Evolutionary conservation across 2,797 vertebrate species (phyloP).

Genomic region (Glyptemys insculpta): DNA sequence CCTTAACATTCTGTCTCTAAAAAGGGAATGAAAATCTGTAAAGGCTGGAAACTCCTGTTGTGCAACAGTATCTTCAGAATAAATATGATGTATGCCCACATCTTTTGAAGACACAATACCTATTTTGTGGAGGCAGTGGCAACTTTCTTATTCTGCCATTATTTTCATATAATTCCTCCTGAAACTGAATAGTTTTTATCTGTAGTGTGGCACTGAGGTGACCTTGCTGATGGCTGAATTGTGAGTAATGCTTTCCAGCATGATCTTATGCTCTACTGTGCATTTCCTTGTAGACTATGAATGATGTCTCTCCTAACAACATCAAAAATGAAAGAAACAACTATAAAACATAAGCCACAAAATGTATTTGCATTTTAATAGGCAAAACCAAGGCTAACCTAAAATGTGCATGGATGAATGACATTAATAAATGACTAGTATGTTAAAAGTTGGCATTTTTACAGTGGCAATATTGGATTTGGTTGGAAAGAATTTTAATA

Average conservation of each 20-base stretch:
- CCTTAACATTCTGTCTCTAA: neutral
- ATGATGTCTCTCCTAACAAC: neutral
- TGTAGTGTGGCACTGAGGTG: slow-evolving; percentile 12
- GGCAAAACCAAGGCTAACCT: neutral
- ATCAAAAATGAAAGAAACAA: neutral
- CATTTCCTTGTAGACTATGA: neutral
- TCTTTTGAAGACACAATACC: neutral
- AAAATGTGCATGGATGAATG: neutral
- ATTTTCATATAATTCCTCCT: slow-evolving; percentile 2
- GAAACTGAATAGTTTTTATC: neutral
- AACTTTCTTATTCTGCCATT: neutral
- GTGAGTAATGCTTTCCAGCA: neutral
- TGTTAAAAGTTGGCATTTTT: neutral
- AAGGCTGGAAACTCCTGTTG: neutral
- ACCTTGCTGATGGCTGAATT: neutral
- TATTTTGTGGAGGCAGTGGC: neutral
- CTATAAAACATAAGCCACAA: neutral
- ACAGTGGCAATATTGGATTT: neutral
- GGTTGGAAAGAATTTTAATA: neutral
- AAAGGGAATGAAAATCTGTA: neutral
- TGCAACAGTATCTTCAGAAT: neutral
- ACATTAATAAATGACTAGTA: neutral
- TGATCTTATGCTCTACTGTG: neutral
- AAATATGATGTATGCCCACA: neutral
- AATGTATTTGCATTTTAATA: neutral